phyloP scores from a whole-genome alignment of 1,140 invertebrate species.

The Rhopalosiphum maidis region DNA sequence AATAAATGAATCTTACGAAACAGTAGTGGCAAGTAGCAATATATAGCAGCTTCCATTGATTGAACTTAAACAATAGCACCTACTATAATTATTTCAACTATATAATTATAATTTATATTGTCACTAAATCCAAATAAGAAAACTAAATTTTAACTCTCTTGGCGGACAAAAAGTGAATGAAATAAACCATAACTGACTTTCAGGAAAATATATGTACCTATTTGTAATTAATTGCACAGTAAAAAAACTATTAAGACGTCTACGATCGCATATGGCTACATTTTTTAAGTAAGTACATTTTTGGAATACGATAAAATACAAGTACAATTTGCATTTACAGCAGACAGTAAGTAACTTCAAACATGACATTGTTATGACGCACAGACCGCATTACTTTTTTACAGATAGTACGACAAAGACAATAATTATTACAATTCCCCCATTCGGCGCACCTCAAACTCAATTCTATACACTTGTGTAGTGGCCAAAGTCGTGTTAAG shows the following conservation, averaged over 20 bases:
- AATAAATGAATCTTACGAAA: background rate
- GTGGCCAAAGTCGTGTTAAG: constrained; percentile 46
- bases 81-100: background rate
- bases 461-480: constrained; percentile 19
- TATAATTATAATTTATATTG: background rate
- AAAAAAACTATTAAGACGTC: background rate
- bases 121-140: background rate
- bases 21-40: background rate
- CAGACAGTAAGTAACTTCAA: background rate
- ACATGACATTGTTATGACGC: background rate
- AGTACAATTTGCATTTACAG: background rate
- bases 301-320: background rate
- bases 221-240: background rate
- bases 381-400: background rate
- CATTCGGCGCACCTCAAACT: background rate
- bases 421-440: background rate
- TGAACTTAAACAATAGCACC: background rate
- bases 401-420: background rate
- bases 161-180: background rate
- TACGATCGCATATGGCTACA: background rate
- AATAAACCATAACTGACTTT: background rate
- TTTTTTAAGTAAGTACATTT: background rate
- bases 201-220: background rate
- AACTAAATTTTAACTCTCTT: background rate
- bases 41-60: background rate